Base-by-base conservation (phyloP, 2,113 vertebrate genomes). In the Myiozetetes cayanensis region DNA sequence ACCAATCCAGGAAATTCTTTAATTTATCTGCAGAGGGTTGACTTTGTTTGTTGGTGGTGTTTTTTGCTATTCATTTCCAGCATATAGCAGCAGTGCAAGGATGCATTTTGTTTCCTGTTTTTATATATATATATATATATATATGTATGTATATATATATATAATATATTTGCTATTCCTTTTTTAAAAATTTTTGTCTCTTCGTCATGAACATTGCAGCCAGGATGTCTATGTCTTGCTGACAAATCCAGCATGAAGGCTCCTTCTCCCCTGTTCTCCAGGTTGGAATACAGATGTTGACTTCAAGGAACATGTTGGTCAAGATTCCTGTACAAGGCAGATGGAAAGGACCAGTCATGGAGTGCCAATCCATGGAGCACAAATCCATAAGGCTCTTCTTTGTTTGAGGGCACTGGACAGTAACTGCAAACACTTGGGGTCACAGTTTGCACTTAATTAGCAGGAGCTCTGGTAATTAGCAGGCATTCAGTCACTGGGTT, bases 141-240 rank as follows among this genome's bases (percentile, higher is more conserved):
- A 73, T 97, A 44, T 97, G 73, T 97, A 94, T 98, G 95, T 97
- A 58, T 96, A 92, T 96, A 96, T 98, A 98, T 98, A 98, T 98
- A 98, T 96, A 96, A 97, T 97, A 97, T 98, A 98, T 98, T 97
- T 98, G 97, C 94, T 97, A 97, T 98, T 98, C 96, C 96, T 97
- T 98, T 98, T 96, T 96, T 74, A 95, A 96, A 97, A 94, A 95
- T 89, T 81, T 97, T 97, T 98, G 97, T 98, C 96, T 98, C 97
- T 98, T 98, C 37, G 82, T 96, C 97, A 93, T 94, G 93, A 97
- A 95, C 82, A 59, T 97, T 96, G 90, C 97, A 96, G 97, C 96
- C 97, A 97, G 96, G 97, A 97, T 90, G 63, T 97, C 93, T 88
- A 86, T 93, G 94, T 98, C 94, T 96, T 75, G 84, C 97, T 72